Evolutionary conservation across 2,888 invertebrate species (phyloP), one percentile per base, ranked within the genome.

Genomic region (Operophtera brumata): DNA sequence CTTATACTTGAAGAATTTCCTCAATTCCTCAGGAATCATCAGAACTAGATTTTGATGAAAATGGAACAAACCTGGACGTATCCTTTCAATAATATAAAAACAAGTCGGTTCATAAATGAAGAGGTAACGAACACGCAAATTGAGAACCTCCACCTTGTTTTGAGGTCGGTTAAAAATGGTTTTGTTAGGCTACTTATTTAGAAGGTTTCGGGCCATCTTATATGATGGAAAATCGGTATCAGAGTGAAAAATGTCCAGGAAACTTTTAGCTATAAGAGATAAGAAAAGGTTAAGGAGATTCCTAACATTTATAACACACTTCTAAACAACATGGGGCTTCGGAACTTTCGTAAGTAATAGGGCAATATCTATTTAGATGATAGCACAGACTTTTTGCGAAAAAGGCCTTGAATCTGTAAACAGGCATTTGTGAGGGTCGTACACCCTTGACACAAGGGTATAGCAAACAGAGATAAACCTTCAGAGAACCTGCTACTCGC

Each of bases 321-420:
- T 43, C 45, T 41, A 28, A 42, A 42, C 47, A 51, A 48, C 43
- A 50, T 47, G 53, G 28, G 44, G 43, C 48, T n/a, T 34, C 12
- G 28, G 56, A 65, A 65, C 47, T 62, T 66, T 57, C 34, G 12
- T 52, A 58, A 54, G 58, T 56, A 61, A 63, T 58, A 59, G 53
- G 39, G 56, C 50, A 62, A 64, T 66, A 72, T 70, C 65, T 69
- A 66, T 71, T 67, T 54, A 64, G 62, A 61, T 64, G 62, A 75
- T 67, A 65, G 62, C 65, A 65, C 65, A 58, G 59, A 70, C 65
- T 70, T 74, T 78, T 78, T 68, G 65, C 66, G 67, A 66, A 68
- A 71, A 73, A 69, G 64, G 71, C 68, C 62, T 71, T 73, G 78
- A 79, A 81, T 80, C 67, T 62, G 68, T 78, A 78, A 78, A 74